Evolutionary conservation across 2,113 vertebrate species (phyloP).

Genomic region (Aegotheles bennettii): DNA sequence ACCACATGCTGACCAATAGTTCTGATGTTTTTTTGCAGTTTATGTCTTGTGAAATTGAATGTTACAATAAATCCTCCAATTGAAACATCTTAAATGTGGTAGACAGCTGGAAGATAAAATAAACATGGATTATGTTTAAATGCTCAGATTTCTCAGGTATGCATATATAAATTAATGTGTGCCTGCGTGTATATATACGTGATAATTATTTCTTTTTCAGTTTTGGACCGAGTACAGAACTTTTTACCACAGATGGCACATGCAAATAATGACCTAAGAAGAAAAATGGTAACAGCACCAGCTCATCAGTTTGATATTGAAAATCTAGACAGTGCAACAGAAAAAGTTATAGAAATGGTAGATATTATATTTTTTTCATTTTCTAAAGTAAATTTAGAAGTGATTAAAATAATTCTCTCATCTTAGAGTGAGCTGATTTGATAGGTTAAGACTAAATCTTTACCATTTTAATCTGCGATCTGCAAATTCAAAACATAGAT

Average conservation of each 20-base stretch:
- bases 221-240: constrained; percentile 84
- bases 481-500: neutral
- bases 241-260: constrained; percentile 89
- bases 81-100: neutral
- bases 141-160: neutral
- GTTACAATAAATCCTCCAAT: neutral
- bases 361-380: neutral
- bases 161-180: neutral
- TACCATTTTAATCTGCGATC: neutral
- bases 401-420: neutral
- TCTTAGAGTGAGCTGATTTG: neutral
- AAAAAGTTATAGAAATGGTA: constrained; percentile 91
- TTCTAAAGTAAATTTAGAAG: neutral
- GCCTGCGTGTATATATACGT: neutral
- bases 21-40: neutral
- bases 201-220: constrained; percentile 61
- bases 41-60: neutral
- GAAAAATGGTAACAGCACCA: constrained; percentile 78
- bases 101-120: neutral
- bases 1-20: neutral
- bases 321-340: constrained; percentile 70
- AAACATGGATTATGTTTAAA: neutral
- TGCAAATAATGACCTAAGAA: constrained; percentile 84
- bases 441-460: neutral
- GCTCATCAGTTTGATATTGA: constrained; percentile 85